Percentiles rank a stretch among this genome's conserved stretches.
Evolutionary conservation across 2,888 invertebrate genomes (phyloP).

Genomic region (Xiphydria camelus): DNA sequence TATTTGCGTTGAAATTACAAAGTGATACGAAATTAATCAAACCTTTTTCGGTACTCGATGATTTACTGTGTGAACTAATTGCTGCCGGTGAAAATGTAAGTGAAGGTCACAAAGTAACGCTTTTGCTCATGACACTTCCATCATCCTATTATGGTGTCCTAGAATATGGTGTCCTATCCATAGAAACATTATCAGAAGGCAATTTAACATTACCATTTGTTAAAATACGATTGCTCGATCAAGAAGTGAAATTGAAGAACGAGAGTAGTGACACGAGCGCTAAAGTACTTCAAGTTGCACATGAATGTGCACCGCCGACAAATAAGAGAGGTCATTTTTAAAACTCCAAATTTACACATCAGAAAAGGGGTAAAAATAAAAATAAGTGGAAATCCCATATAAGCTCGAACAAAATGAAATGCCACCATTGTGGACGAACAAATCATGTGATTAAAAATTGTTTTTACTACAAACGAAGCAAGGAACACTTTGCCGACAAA

Average conservation of each 20-base stretch:
- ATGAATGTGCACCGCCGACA: too few species aligned
- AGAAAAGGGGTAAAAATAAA: too few species aligned
- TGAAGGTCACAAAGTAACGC: slow-evolving; percentile 46
- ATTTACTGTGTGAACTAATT: slow-evolving; percentile 37
- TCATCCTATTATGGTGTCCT: slow-evolving; percentile 44
- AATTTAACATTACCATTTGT: slow-evolving; percentile 45
- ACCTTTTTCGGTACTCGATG: too few species aligned
- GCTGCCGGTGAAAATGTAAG: slow-evolving; percentile 45
- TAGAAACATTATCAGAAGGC: slow-evolving; percentile 45
- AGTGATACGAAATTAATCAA: too few species aligned
- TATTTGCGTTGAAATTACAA: too few species aligned
- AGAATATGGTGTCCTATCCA: too few species aligned
- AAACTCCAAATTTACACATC: too few species aligned
- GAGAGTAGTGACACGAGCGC: slow-evolving; percentile 30
- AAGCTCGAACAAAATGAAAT: background rate
- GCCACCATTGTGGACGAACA: slow-evolving; percentile 40
- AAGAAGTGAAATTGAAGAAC: too few species aligned
- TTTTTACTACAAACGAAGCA: slow-evolving; percentile 28
- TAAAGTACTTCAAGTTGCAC: slow-evolving; percentile 36
- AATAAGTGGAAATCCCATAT: too few species aligned
- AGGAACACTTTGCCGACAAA: too few species aligned
- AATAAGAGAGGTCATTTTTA: too few species aligned
- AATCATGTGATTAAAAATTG: slow-evolving; percentile 42
- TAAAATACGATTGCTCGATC: slow-evolving; percentile 34
- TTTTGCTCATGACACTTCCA: slow-evolving; percentile 47